These are phyloP conservation scores for Machimus rusticus DNA, from an alignment of 2,888 invertebrate genomes.

Conservation along the genomic window DNA sequence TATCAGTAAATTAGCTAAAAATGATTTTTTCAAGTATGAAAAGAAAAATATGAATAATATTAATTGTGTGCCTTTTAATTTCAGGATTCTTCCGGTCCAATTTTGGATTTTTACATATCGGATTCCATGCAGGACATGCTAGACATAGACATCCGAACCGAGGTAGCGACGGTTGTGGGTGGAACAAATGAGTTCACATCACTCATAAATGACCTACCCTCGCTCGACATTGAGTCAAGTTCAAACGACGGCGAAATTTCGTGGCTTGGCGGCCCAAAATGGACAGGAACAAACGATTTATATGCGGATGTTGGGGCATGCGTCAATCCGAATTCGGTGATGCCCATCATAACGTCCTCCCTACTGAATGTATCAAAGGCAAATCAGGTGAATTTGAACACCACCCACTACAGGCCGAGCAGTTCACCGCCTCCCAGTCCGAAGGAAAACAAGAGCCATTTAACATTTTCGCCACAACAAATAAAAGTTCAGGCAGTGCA, in stretches of 20 bases:
- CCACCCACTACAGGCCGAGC: constrained; percentile 44
- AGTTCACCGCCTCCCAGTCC: constrained; percentile 68
- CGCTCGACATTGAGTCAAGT: constrained; percentile 61
- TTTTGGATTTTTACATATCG: constrained; percentile 72
- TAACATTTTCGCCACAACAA: constrained; percentile 75
- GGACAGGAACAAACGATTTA: constrained; percentile 68
- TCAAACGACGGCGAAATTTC: constrained; percentile 54
- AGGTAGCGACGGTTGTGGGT: constrained; percentile 81
- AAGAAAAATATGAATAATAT: neutral
- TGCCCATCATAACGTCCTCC: constrained; percentile 75
- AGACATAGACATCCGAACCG: constrained; percentile 87
- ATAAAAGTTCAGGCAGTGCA: constrained; percentile 71
- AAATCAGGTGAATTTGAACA: constrained; percentile 55
- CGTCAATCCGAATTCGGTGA: constrained; percentile 87
- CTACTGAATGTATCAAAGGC: constrained; percentile 56
- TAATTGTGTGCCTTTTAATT: constrained; percentile 51
- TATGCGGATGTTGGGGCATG: constrained; percentile 75
- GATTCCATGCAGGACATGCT: constrained; percentile 88
- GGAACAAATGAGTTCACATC: constrained; percentile 73
- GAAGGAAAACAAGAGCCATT: constrained; percentile 72
- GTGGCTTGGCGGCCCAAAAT: constrained; percentile 55
- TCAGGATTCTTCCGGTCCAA: constrained; percentile 67
- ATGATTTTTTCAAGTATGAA: neutral
- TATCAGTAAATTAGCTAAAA: neutral
- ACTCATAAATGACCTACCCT: constrained; percentile 58